Evolutionary conservation across 2,888 invertebrate species (phyloP), one percentile per base, ranked within the genome.

Genomic region (Pandemis corylana): DNA sequence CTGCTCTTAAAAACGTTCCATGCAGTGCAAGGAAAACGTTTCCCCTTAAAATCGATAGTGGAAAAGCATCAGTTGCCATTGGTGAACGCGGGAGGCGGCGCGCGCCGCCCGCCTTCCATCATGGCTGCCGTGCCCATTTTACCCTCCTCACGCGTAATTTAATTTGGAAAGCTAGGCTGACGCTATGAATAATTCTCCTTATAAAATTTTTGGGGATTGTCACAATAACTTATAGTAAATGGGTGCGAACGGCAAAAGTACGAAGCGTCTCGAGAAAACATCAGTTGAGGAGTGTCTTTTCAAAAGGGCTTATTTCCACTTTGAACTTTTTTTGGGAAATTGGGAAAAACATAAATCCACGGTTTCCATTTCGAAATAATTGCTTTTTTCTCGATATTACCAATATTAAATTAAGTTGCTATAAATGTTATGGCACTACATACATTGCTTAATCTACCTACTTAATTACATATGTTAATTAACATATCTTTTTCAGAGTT

Each of bases 31-130:
- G 80, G 85, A 85, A 87, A 87, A 86, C 76, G 80, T 80, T 20
- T 85, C 87, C 83, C 86, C 85, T 83, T 82, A 79, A 85, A 90
- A 93, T 93, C 93, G 83, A 93, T 93, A 91, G 77, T 76, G 85
- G 87, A 84, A 90, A 89, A 89, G 84, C 86, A 85, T 46, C 44
- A 78, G 81, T 77, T 79, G 80, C 80, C 84, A 90, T 90, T 90
- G 91, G 90, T 83, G 85, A 85, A 85, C 88, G 87, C 84, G 86
- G 86, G 84, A 82, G 85, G 82, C 84, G 87, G 84, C 83, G 84
- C 75, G 71, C 75, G 68, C 56, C 82, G 83, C 87, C 90, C 86
- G 88, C 88, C 83, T 80, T 77, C 78, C 87, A 90, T 81, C 81
- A 93, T 93, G 93, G 93, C 93, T 83, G 92, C 86, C 89, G 78